These are phyloP conservation scores for Drosophila nr. medialis DNA, from an alignment of 2,888 invertebrate genomes.

Conservation along the genomic window DNA sequence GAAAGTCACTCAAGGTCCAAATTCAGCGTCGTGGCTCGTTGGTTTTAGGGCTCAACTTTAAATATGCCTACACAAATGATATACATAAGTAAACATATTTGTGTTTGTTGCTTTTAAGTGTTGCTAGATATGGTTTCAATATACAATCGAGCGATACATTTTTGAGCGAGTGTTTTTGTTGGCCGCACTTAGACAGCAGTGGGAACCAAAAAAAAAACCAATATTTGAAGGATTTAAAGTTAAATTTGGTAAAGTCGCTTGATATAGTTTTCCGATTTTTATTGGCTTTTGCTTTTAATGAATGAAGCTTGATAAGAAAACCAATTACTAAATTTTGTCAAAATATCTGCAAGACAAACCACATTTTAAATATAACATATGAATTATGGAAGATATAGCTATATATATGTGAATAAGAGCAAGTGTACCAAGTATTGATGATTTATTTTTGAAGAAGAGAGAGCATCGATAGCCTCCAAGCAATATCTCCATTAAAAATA, in stretches of 20 bases:
- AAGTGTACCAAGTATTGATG: neutral
- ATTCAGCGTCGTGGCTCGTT: slow-evolving; percentile 55
- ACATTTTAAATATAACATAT: neutral
- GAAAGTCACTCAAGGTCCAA: slow-evolving; percentile 50
- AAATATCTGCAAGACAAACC: neutral
- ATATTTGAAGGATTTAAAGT: no score
- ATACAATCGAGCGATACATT: slow-evolving; percentile 1
- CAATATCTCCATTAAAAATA: neutral
- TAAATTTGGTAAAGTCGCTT: neutral
- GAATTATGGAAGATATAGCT: neutral
- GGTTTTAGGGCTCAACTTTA: slow-evolving; percentile 37
- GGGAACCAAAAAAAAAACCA: no score
- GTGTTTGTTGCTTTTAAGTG: slow-evolving; percentile 21
- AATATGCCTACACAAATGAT: neutral
- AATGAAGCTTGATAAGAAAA: neutral
- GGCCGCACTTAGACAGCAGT: no score
- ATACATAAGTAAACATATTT: neutral
- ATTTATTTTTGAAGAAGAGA: neutral
- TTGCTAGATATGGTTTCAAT: slow-evolving; percentile 11
- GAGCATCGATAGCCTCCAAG: neutral
- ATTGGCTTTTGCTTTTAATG: neutral
- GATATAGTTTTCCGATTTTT: neutral
- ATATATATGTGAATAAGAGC: neutral
- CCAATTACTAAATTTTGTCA: neutral
- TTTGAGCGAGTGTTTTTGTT: neutral